Evolutionary conservation across 2,888 invertebrate genomes (phyloP).

Genomic region (Eilema caniola): DNA sequence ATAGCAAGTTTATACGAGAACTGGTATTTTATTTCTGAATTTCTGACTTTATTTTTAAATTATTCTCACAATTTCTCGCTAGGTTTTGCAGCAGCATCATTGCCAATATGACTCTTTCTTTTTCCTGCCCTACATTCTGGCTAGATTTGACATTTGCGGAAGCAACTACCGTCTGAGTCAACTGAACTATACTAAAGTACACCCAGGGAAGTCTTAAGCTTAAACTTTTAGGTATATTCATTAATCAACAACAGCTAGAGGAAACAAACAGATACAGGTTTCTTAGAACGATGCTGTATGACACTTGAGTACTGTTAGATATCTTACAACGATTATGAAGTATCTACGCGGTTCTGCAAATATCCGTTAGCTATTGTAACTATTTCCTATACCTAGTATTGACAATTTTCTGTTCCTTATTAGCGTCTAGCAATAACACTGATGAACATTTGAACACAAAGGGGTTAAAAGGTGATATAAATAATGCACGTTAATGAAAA

Average conservation of each 20-base stretch:
- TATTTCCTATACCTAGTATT: not conserved
- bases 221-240: not conserved
- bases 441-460: constrained; percentile 48
- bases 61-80: too few species aligned
- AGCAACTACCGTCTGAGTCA: too few species aligned
- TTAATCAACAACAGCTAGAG: not conserved
- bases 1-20: constrained; percentile 72
- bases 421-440: constrained; percentile 1
- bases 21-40: constrained; percentile 58
- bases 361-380: not conserved
- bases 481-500: constrained; percentile 64
- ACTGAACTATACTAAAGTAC: too few species aligned
- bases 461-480: constrained; percentile 62
- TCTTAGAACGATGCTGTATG: not conserved
- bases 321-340: not conserved
- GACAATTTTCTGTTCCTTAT: not conserved
- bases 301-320: not conserved
- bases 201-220: too few species aligned
- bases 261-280: not conserved
- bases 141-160: too few species aligned
- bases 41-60: not conserved
- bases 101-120: too few species aligned
- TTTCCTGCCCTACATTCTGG: too few species aligned
- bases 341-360: not conserved
- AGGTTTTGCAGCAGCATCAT: too few species aligned